Evolutionary conservation across 2,888 invertebrate genomes (phyloP).

Genomic region (Drosophila cognata): DNA sequence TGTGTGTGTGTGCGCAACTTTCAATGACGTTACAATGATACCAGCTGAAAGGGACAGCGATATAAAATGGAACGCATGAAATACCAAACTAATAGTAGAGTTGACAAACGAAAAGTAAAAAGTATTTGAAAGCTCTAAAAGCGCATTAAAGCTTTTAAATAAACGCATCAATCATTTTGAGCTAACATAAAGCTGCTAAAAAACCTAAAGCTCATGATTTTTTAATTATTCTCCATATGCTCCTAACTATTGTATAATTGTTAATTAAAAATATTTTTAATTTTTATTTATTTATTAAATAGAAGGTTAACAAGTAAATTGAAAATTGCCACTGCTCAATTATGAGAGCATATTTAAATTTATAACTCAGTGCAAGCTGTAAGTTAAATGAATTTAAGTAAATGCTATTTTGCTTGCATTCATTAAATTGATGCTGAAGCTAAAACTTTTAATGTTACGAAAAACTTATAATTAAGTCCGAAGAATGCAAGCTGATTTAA

Average conservation of each 20-base stretch:
- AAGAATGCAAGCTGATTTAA: background rate
- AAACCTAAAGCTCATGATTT: accelerated
- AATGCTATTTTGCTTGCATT: background rate
- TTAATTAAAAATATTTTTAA: background rate
- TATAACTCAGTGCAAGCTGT: background rate
- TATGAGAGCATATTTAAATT: background rate
- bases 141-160: background rate
- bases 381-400: background rate
- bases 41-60: background rate
- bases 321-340: background rate
- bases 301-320: background rate
- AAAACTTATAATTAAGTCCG: background rate
- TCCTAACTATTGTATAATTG: background rate
- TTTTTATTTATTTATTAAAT: background rate
- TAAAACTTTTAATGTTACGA: background rate
- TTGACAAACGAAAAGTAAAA: background rate
- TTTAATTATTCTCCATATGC: background rate
- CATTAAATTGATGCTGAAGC: background rate
- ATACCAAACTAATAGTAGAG: background rate
- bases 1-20: slow-evolving; percentile 6
- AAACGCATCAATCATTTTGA: background rate
- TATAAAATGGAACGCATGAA: background rate
- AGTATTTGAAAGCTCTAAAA: background rate
- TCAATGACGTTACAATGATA: slow-evolving; percentile 52
- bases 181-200: background rate